These are phyloP conservation scores for Astropecten irregularis DNA, from an alignment of 53 echinoderm and acorn worm genomes.

Conservation along the genomic window DNA sequence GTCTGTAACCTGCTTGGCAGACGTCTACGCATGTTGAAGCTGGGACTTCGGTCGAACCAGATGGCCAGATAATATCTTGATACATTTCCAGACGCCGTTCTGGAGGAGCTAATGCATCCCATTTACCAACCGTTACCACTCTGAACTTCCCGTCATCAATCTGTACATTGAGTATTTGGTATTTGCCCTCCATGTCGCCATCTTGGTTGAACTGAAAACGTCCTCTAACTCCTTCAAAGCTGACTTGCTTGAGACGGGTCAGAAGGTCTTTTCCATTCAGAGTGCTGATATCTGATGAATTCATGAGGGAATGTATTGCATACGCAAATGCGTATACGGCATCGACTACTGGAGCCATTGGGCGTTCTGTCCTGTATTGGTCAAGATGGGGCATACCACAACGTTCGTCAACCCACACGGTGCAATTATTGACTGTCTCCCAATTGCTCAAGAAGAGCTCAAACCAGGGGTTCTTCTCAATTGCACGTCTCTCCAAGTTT, in stretches of 20 bases:
- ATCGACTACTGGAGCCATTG: constrained; percentile 2
- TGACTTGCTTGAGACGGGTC: not conserved
- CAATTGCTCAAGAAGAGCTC: not conserved
- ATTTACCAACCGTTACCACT: too few species aligned
- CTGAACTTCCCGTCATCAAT: too few species aligned
- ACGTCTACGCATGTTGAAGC: constrained; percentile 65
- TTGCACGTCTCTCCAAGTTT: too few species aligned
- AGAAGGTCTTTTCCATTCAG: constrained; percentile 7
- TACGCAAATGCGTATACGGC: constrained; percentile 36
- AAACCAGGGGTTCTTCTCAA: not conserved
- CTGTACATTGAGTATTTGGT: not conserved
- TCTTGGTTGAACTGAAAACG: not conserved
- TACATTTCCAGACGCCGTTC: constrained; percentile 11
- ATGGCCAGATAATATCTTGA: constrained; percentile 18
- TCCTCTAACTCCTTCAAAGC: constrained; percentile 29
- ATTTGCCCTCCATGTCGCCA: constrained; percentile 48
- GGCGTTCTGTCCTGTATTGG: not conserved
- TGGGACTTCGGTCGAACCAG: not conserved
- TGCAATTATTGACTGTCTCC: not conserved
- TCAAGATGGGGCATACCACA: not conserved
- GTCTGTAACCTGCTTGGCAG: constrained; percentile 33
- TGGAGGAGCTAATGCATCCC: not conserved
- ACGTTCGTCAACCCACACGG: too few species aligned
- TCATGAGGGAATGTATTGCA: not conserved
- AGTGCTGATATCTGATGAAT: not conserved